Conservation (phyloP, 1,140 invertebrate species). For the Bombus consobrinus region DNA sequence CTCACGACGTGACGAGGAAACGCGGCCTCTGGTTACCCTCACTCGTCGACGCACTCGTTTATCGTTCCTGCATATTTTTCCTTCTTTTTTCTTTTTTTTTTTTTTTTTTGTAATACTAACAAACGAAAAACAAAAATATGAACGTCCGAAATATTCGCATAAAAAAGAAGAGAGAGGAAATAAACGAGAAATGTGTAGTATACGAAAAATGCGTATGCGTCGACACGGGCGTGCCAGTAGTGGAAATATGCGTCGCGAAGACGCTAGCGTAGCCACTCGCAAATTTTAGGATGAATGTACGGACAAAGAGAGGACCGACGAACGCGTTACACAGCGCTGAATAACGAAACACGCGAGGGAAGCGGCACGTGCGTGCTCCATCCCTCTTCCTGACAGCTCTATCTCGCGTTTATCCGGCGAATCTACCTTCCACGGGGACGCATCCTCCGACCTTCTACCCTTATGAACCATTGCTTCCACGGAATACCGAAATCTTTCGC, state of each 20-base stretch:
- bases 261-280: not conserved
- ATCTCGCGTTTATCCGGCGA: slow-evolving; percentile 78
- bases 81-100: not conserved
- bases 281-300: slow-evolving; percentile 14
- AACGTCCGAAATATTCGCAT: not conserved
- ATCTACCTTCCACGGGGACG: slow-evolving; percentile 59
- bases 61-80: not conserved
- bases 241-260: slow-evolving; percentile 4
- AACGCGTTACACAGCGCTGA: slow-evolving; percentile 58
- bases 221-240: not conserved
- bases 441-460: slow-evolving; percentile 48
- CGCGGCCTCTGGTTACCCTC: not conserved
- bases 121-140: not conserved
- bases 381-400: slow-evolving; percentile 78
- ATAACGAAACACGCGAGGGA: slow-evolving; percentile 66
- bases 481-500: slow-evolving; percentile 66
- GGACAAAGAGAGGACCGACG: slow-evolving; percentile 39
- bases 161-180: not conserved
- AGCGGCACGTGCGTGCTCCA: slow-evolving; percentile 73
- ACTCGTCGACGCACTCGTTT: not conserved
- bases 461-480: slow-evolving; percentile 64
- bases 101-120: not conserved
- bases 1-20: not conserved
- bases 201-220: not conserved
- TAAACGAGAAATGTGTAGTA: not conserved